Evolutionary conservation across 2,797 vertebrate species (phyloP).

Genomic region (Tachyglossus aculeatus): DNA sequence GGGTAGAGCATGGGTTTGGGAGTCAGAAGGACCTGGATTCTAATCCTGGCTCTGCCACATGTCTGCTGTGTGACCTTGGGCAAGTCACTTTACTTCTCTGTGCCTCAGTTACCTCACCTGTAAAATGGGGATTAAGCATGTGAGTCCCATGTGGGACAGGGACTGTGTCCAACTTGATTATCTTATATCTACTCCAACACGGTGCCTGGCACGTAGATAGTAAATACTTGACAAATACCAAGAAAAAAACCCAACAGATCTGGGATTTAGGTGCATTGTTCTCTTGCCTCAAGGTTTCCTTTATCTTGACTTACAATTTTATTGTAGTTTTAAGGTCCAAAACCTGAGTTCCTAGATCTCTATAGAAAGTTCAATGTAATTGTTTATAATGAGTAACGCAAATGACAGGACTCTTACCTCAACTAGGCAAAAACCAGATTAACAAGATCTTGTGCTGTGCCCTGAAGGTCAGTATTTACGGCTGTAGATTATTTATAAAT

Average conservation of each 20-base stretch:
- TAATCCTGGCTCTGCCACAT: too few species aligned
- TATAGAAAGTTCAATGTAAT: slow-evolving; percentile 29
- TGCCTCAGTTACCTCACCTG: too few species aligned
- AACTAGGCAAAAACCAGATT: slow-evolving; percentile 23
- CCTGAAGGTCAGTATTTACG: slow-evolving; percentile 56
- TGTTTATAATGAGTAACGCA: slow-evolving; percentile 34
- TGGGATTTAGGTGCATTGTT: neutral
- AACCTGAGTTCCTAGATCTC: slow-evolving; percentile 12
- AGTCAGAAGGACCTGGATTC: too few species aligned
- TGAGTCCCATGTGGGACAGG: too few species aligned
- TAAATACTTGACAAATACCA: too few species aligned
- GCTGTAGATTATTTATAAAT: slow-evolving; percentile 61
- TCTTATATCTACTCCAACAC: too few species aligned
- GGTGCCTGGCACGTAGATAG: too few species aligned
- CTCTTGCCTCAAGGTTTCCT: neutral
- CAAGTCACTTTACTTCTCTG: too few species aligned
- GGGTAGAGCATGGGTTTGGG: too few species aligned
- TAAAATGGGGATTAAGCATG: too few species aligned
- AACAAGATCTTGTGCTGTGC: slow-evolving; percentile 39
- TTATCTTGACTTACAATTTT: neutral
- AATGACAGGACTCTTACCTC: slow-evolving; percentile 29
- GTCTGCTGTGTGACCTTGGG: too few species aligned
- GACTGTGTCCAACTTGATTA: too few species aligned
- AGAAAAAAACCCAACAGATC: neutral
- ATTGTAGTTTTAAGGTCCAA: neutral